Percentiles rank a stretch among this genome's conserved stretches.
phyloP scores from a whole-genome alignment of 2,797 vertebrate species.

The Leptodactylus fallax region DNA sequence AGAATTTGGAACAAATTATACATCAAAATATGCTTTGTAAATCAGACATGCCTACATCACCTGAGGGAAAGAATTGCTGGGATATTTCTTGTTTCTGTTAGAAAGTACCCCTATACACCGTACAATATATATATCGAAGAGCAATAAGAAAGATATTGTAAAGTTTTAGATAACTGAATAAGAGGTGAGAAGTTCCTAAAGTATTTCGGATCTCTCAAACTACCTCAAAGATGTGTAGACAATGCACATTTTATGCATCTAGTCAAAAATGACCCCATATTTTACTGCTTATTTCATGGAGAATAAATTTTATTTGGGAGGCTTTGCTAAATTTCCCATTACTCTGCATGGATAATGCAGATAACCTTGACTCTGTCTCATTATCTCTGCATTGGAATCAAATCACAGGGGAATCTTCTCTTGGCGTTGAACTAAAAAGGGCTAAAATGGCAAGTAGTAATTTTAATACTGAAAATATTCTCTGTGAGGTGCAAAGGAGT shows the following conservation, averaged over 20 bases:
- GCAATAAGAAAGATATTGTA: neutral
- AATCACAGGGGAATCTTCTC: neutral
- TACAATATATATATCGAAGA: neutral
- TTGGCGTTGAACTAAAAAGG: neutral
- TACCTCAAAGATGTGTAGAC: neutral
- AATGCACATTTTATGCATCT: neutral
- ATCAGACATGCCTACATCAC: no score
- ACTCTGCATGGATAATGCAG: conserved; percentile 19
- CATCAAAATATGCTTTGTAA: no score
- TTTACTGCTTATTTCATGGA: conserved; percentile 16
- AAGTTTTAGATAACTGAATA: neutral
- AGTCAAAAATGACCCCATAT: conserved; percentile 20
- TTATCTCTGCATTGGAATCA: conserved; percentile 13
- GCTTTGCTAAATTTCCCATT: conserved; percentile 32
- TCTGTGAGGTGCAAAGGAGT: neutral
- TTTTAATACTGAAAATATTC: neutral
- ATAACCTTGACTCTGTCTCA: conserved; percentile 26
- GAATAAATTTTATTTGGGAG: conserved; percentile 38
- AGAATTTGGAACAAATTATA: no score
- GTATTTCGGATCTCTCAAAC: neutral
- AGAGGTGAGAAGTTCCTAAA: neutral
- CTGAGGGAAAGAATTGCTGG: neutral
- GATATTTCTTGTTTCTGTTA: neutral
- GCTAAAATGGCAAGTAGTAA: neutral
- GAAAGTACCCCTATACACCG: neutral